Percentiles rank a stretch among this genome's conserved stretches.
These are phyloP conservation scores for Mylabris phalerata DNA, from an alignment of 1,140 invertebrate genomes.

Conservation along the genomic window DNA sequence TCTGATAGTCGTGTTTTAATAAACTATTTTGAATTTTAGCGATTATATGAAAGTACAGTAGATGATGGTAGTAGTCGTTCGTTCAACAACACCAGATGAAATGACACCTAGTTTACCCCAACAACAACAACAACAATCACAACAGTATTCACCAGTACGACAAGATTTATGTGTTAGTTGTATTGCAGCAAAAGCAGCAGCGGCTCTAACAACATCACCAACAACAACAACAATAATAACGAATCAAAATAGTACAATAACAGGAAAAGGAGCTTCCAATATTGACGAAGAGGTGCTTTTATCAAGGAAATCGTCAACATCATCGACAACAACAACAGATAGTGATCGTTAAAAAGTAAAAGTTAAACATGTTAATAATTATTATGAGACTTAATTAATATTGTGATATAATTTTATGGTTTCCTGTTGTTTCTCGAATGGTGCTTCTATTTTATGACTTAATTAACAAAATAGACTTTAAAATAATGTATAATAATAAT, in stretches of 20 bases:
- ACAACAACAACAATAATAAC: conserved; percentile 1
- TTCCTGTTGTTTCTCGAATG: conserved; percentile 2
- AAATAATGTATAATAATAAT: too few relatives aligned
- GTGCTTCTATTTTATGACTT: conserved; percentile 5
- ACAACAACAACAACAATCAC: conserved; percentile 6
- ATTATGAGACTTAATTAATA: conserved; percentile 1
- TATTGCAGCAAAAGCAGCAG: conserved; percentile 26
- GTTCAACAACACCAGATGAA: conserved; percentile 51
- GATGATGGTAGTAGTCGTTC: conserved; percentile 48
- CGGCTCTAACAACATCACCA: conserved; percentile 10
- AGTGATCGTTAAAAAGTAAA: too few relatives aligned
- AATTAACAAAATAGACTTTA: too few relatives aligned
- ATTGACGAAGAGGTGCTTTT: neutral
- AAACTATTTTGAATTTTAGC: neutral
- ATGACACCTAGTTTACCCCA: conserved; percentile 44
- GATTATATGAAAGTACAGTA: conserved; percentile 28
- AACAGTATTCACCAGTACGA: conserved; percentile 15
- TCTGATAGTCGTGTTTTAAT: too few relatives aligned
- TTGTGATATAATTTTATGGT: conserved; percentile 15
- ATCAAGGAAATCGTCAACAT: neutral
- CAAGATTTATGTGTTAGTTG: conserved; percentile 31
- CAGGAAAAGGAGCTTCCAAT: conserved; percentile 4
- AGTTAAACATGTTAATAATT: neutral
- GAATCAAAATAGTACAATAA: conserved; percentile 4
- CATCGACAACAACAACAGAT: too few relatives aligned